Evolutionary conservation across 2,888 invertebrate genomes (phyloP).

Genomic region (Cantharis lateralis): DNA sequence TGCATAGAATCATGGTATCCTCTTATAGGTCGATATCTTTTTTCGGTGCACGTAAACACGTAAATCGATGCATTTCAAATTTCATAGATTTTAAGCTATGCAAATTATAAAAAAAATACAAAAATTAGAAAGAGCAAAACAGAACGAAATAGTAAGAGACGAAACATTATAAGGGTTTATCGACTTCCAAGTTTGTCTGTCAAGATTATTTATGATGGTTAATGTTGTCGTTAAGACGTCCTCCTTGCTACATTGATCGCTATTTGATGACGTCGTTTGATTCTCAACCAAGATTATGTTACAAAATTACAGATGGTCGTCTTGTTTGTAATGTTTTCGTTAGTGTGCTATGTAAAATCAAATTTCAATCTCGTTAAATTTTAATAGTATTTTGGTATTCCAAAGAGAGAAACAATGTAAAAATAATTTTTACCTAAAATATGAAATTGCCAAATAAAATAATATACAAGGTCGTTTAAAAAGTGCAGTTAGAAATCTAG

Average conservation of each 20-base stretch:
- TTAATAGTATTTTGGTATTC: neutral
- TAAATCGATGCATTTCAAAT: neutral
- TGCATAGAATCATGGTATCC: neutral
- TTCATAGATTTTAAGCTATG: neutral
- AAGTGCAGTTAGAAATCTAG: neutral
- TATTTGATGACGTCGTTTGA: conserved; percentile 48
- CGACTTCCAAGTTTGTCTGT: conserved; percentile 40
- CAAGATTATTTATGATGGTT: conserved; percentile 48
- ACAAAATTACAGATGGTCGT: conserved; percentile 39
- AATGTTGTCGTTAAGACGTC: conserved; percentile 48
- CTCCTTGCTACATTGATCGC: conserved; percentile 45
- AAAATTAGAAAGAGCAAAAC: neutral
- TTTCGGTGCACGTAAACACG: neutral
- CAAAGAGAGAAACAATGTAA: neutral
- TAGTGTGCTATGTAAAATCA: conserved; percentile 13
- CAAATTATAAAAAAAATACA: neutral
- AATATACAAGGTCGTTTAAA: neutral
- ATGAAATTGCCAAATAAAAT: neutral
- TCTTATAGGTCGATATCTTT: too few relatives aligned
- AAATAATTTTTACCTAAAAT: neutral
- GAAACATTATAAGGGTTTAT: conserved; percentile 35
- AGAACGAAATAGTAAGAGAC: conserved; percentile 9
- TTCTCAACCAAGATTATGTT: conserved; percentile 40
- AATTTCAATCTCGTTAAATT: conserved; percentile 19
- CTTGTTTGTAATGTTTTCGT: conserved; percentile 23